Base-by-base conservation (phyloP, 2,888 invertebrate genomes). In the Epinotia nisella region DNA sequence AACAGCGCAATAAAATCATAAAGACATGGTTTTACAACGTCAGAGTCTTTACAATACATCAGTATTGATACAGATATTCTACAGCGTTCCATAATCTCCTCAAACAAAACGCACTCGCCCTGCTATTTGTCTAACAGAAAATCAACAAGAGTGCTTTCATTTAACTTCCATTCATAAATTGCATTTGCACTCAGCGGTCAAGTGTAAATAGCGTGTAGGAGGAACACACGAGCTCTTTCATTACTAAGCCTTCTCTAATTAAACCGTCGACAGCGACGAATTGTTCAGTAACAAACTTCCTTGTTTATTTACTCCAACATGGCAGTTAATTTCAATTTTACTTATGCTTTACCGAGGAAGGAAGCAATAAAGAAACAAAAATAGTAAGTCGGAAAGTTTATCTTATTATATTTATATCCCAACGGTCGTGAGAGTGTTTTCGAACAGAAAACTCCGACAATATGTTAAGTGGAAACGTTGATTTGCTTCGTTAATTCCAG, bases 251-350 rank as follows among this genome's bases (percentile, higher is more conserved):
- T 75, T 78, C 80, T 83, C 80, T 87, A 88, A 90, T 91, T 88
- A 88, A 86, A 85, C 84, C 76, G 81, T 82, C 82, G 82, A 81
- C 82, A 80, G 83, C 81, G 78, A 85, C 83, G 81, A 87, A 87
- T 86, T 85, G 86, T 83, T 81, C 80, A 76, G 81, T 84, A 81
- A 84, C 83, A 80, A 83, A 82, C 86, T 86, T 89, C 87, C 87
- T 87, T 86, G 85, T 90, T 87, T 85, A 85, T 82, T 82, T 77
- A 75, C 73, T 58, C 75, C 80, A 77, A 76, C 77, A 77, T 78
- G 72, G 64, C 69, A 76, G 79, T 78, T 78, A 77, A 80, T 77
- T 78, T 78, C 68, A 68, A 71, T 74, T 78, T 81, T 76, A 65
- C 77, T 82, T 81, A 84, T 83, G 77, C 76, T 15, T 80, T 77